Evolutionary conservation across 2,797 vertebrate species (phyloP), one percentile per base, ranked within the genome.

Genomic region (Nothura maculosa): DNA sequence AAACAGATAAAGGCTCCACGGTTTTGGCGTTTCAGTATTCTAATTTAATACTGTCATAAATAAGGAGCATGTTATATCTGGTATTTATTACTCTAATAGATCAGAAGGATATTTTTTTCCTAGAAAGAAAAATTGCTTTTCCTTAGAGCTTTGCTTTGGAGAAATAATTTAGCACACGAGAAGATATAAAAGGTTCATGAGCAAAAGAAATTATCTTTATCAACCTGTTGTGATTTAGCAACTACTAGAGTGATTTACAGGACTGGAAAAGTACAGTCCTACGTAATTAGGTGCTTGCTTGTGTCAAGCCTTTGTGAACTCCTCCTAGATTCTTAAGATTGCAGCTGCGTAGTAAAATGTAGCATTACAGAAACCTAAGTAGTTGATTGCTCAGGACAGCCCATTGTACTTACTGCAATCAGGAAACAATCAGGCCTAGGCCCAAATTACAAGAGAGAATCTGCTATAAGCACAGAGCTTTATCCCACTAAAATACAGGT

Each of bases 231-330:
- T 72, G 40, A 81, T 7, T 5, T 24, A 67, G 15, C 5, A 77
- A 34, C 2, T 32, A 5, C 10, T 63, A 54, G 7, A 76, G 58
- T 32, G 52, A 63, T 1, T 36, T 14, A 43, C 0, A 4, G 5
- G 78, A 17, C 13, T 34, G 6, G 34, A 75, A 63, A 86, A 43
- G 55, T 83, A 63, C 1, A 55, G 72, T 36, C 3, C 28, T 64
- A 21, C n/a, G 19, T 55, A 79, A 43, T 34, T 63, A 76, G 34
- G 14, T 15, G 5, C 8, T 85, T 54, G 5, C 9, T 63, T 79
- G 22, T 45, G 30, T n/a, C 24, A 67, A 58, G 12, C 1, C 7
- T 38, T 67, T 87, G 36, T 9, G 50, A 75, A 50, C 19, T 4
- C 60, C 5, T 48, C 7, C 12, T 54, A 24, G 3, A 57, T 64